Evolutionary conservation across 2,888 invertebrate genomes (phyloP).

Genomic region (Mayetiola destructor): DNA sequence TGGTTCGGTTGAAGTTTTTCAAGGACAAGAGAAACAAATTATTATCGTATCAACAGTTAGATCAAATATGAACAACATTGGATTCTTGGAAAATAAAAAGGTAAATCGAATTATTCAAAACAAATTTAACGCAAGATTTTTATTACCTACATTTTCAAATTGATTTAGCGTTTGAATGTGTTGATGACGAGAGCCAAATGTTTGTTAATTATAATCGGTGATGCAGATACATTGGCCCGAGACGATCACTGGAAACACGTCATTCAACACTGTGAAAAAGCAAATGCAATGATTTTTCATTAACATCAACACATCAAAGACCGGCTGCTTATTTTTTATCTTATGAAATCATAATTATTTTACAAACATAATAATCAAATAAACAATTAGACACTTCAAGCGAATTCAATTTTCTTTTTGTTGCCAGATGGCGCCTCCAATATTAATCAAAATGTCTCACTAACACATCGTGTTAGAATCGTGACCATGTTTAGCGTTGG

Average conservation of each 20-base stretch:
- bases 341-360: too few relatives aligned
- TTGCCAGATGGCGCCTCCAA: too few relatives aligned
- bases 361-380: too few relatives aligned
- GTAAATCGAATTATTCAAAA: conserved; percentile 16
- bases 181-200: not conserved
- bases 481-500: too few relatives aligned
- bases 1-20: conserved; percentile 77
- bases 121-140: not conserved
- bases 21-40: conserved; percentile 69
- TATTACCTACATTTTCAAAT: not conserved
- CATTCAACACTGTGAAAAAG: not conserved
- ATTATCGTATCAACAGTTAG: conserved; percentile 73
- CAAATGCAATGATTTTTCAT: not conserved
- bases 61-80: too few relatives aligned
- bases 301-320: too few relatives aligned
- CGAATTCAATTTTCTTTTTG: too few relatives aligned
- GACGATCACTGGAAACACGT: not conserved
- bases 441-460: too few relatives aligned
- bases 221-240: not conserved
- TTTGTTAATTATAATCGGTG: not conserved
- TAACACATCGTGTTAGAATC: too few relatives aligned
- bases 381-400: too few relatives aligned
- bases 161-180: not conserved
- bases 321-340: too few relatives aligned
- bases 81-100: conserved; percentile 26